A percentile compares a stretch with the other conserved stretches of the same genome.
phyloP scores from a whole-genome alignment of 2,113 vertebrate genomes.

The Triplophysa dalaica region DNA sequence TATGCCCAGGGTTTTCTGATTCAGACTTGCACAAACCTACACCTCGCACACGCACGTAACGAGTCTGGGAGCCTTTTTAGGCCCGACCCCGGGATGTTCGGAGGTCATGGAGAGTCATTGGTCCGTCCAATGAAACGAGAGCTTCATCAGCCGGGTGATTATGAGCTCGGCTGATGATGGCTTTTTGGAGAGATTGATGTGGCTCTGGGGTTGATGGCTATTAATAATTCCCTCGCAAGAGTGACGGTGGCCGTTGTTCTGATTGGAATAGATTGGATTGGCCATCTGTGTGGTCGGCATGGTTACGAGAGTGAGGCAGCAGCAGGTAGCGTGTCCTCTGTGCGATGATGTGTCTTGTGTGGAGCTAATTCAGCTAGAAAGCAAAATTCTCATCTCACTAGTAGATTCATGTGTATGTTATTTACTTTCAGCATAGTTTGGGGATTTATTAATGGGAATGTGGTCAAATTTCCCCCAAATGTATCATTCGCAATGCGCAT shows the following conservation, averaged over 20 bases:
- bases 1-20: neutral
- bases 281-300: slow-evolving; percentile 50
- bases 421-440: neutral
- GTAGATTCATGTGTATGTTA: neutral
- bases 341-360: slow-evolving; percentile 37
- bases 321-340: slow-evolving; percentile 1
- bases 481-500: no score
- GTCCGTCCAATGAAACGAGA: neutral
- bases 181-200: slow-evolving; percentile 39
- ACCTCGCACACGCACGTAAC: neutral
- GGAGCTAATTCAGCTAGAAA: slow-evolving; percentile 17
- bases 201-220: slow-evolving; percentile 28
- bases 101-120: neutral
- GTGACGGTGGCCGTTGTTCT: slow-evolving; percentile 21
- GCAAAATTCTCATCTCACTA: neutral
- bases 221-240: slow-evolving; percentile 44
- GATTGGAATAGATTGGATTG: slow-evolving; percentile 38
- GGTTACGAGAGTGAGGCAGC: slow-evolving; percentile 42
- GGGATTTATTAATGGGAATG: no score
- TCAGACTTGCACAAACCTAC: neutral
- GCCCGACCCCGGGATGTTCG: slow-evolving; percentile 14
- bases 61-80: slow-evolving; percentile 17
- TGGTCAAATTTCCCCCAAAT: no score
- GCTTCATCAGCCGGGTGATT: slow-evolving; percentile 21
- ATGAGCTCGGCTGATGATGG: slow-evolving; percentile 12